Conservation (phyloP, 1,140 invertebrate genomes). For the Habropoda laboriosa region DNA sequence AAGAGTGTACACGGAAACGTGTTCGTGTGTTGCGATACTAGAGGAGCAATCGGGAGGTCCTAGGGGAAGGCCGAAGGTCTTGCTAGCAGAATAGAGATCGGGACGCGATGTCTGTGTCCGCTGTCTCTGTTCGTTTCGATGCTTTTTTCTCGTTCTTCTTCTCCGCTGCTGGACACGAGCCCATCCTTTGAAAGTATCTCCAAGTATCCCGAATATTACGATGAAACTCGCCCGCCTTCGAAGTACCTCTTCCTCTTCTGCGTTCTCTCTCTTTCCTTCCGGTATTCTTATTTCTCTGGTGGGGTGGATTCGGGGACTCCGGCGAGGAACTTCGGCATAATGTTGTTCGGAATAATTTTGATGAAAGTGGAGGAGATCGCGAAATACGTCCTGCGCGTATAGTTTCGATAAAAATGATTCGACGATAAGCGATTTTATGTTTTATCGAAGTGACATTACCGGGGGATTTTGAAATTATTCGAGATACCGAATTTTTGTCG, state of each 20-base stretch:
- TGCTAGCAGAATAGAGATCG: constrained; percentile 69
- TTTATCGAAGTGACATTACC: too few species aligned
- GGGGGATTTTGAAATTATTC: neutral
- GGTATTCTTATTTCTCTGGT: constrained; percentile 52
- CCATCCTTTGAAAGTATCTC: constrained; percentile 72
- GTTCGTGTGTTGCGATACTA: constrained; percentile 5
- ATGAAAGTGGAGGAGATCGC: constrained; percentile 25
- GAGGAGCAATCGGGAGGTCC: constrained; percentile 22
- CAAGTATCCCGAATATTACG: constrained; percentile 69
- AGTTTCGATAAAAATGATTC: constrained; percentile 13
- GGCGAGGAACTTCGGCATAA: constrained; percentile 27
- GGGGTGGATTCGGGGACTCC: constrained; percentile 27
- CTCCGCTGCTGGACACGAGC: constrained; percentile 68
- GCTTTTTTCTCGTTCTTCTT: neutral
- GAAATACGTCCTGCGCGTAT: neutral
- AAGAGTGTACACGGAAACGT: neutral
- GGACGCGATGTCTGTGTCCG: constrained; percentile 68
- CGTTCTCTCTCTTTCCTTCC: constrained; percentile 27
- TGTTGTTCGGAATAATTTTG: constrained; percentile 29
- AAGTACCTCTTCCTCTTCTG: constrained; percentile 21
- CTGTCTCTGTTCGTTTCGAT: neutral
- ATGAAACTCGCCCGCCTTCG: constrained; percentile 54
- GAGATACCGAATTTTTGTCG: neutral
- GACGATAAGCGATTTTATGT: neutral
- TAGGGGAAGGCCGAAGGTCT: constrained; percentile 41